Percentiles rank a stretch among this genome's conserved stretches.
Evolutionary conservation across 1,140 invertebrate genomes (phyloP).

Genomic region (Diuraphis noxia): DNA sequence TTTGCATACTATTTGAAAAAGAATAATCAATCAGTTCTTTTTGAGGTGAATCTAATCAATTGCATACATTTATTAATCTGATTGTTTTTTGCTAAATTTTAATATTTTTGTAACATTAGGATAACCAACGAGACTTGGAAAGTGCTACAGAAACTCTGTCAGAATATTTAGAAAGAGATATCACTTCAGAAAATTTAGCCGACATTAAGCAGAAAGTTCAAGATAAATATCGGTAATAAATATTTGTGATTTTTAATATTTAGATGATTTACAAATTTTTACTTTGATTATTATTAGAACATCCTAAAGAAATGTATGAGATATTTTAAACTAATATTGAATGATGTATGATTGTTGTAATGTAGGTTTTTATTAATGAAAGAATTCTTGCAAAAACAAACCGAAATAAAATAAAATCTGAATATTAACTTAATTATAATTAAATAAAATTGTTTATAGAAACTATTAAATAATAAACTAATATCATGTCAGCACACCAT

Average conservation of each 20-base stretch:
- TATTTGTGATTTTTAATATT: background rate
- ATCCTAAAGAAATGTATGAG: too few relatives aligned
- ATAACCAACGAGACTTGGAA: conserved; percentile 98
- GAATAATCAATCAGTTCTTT: conserved; percentile 98
- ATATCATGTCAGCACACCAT: too few relatives aligned
- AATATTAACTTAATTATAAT: background rate
- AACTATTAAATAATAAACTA: too few relatives aligned
- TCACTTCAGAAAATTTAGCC: conserved; percentile 94
- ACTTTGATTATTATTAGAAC: too few relatives aligned
- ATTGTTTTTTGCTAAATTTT: background rate
- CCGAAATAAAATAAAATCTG: background rate
- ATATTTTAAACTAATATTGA: too few relatives aligned
- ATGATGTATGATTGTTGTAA: too few relatives aligned
- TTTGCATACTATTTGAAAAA: conserved; percentile 98
- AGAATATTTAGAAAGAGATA: conserved; percentile 97
- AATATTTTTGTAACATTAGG: conserved; percentile 61
- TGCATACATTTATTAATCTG: background rate
- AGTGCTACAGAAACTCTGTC: conserved; percentile 94
- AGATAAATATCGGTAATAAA: conserved; percentile 91
- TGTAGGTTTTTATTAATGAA: too few relatives aligned
- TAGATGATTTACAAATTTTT: background rate
- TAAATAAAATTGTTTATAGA: too few relatives aligned
- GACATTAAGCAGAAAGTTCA: conserved; percentile 99
- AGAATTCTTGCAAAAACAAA: background rate
- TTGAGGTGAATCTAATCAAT: conserved; percentile 69